Base-by-base conservation (phyloP, 1,140 invertebrate species). In the Caenorhabditis brenneri region DNA sequence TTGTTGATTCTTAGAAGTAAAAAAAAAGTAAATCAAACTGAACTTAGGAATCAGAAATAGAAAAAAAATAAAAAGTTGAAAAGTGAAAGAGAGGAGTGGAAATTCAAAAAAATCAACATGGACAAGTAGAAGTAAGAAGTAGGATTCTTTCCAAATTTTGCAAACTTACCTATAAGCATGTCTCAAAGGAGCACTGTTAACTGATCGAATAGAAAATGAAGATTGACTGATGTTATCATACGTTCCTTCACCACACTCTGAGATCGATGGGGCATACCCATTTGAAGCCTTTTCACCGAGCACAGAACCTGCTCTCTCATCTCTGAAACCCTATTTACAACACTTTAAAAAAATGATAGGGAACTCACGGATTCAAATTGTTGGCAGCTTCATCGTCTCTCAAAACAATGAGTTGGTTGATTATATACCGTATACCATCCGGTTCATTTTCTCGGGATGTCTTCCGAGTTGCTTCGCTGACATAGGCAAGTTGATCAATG, bases 221-320 rank as follows among this genome's bases (percentile, higher is more conserved):
- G 83, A 87, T 79, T 89, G 88, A 33, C 84, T 86, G 31, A 88
- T 83, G 27, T 82, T 85, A 69, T 88, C 88, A 39, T 88, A 86
- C 9, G 85, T 84, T 22, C 82, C 82, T 19, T 80, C 79, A 24
- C 79, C 79, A 58, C 48, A 80, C 22, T 83, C 82, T 46, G 42
- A 83, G 33, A 74, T 69, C 12, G 82, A 83, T 22, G 82, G 82
- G 12, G 82, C 82, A 46, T 83, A 83, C 42, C 79, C 79, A 58
- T 51, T 53, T 53, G 79, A 74, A 74, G 65, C 65, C 65, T 74
- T 74, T 42, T 74, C 65, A 24, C 65, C 65, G 65, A 74, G 82
- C 58, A 83, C 82, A 42, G 82, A 83, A 27, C 69, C 46, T 46
- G 58, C 36, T 39, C 82, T 53, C 29, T 83, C 82, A 29, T 83